Conservation (phyloP, 2,113 vertebrate species). For the Cyanoderma ruficeps region DNA sequence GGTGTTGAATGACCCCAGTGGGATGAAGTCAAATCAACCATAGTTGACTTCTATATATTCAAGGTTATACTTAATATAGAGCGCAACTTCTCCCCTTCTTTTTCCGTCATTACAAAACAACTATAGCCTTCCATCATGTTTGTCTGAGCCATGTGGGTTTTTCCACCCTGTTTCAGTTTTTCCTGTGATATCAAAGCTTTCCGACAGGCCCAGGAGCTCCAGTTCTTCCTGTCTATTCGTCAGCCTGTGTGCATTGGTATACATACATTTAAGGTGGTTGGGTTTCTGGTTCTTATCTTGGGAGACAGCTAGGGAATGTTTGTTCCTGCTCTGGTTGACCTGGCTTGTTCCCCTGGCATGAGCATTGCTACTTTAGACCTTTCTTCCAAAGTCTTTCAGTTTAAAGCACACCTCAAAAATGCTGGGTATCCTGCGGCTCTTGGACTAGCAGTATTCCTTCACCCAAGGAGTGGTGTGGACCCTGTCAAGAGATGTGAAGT, state of each 20-base stretch:
- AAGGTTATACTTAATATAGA: not conserved
- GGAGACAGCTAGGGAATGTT: not conserved
- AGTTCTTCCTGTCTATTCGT: not conserved
- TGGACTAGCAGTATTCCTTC: slow-evolving; percentile 68
- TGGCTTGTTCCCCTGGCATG: not conserved
- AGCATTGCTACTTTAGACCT: not conserved
- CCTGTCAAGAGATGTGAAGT: slow-evolving; percentile 78
- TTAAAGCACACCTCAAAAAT: not conserved
- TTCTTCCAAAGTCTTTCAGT: not conserved
- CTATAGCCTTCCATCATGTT: not conserved
- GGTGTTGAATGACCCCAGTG: not conserved
- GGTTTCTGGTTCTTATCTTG: not conserved
- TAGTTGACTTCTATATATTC: not conserved
- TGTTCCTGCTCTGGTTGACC: not conserved
- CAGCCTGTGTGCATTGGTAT: not conserved
- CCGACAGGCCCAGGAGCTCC: not conserved
- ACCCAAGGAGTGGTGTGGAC: slow-evolving; percentile 76
- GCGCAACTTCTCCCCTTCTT: not conserved
- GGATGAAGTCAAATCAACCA: not conserved
- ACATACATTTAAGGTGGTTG: not conserved
- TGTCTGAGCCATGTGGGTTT: not conserved
- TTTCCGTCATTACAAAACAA: not conserved
- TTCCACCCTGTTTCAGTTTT: not conserved
- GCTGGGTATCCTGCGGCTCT: not conserved
- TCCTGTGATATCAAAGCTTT: not conserved